Percentiles rank a stretch among this genome's conserved stretches.
Conservation (phyloP, 1,140 invertebrate genomes). For the Aphelinus atriplicis region DNA sequence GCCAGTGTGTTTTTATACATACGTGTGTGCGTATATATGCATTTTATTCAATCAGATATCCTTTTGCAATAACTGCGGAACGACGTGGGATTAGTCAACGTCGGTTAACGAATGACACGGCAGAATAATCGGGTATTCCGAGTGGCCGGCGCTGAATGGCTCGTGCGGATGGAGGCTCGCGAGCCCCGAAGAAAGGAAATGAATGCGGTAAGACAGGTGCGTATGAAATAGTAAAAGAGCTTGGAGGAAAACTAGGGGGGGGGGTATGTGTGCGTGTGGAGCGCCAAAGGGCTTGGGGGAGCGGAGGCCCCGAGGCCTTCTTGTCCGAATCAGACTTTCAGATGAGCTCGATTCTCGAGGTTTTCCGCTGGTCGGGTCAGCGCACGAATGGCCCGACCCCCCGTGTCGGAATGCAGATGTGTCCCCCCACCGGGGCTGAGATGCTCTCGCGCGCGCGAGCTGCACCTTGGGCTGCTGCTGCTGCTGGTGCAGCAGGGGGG, state of each 20-base stretch:
- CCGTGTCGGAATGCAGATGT: neutral
- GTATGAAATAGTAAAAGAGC: neutral
- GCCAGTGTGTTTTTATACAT: no score
- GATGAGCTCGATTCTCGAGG: conserved; percentile 27
- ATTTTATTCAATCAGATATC: no score
- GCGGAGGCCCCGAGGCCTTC: neutral
- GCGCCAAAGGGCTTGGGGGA: neutral
- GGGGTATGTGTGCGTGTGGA: neutral
- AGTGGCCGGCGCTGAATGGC: neutral
- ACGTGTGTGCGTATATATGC: no score
- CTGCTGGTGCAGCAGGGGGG: conserved; percentile 43
- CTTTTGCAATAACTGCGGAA: no score
- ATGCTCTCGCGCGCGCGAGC: neutral
- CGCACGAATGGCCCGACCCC: neutral
- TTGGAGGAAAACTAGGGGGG: neutral
- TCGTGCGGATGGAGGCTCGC: neutral
- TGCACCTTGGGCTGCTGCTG: neutral
- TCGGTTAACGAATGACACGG: no score
- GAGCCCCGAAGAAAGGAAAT: neutral
- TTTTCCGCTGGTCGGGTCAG: conserved; percentile 11
- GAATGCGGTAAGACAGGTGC: neutral
- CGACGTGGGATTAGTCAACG: no score
- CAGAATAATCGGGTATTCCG: neutral
- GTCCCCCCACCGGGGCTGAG: neutral
- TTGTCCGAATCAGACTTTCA: conserved; percentile 27